Percentiles rank a stretch among this genome's conserved stretches.
Conservation (phyloP, 2,113 vertebrate genomes). For the Riparia riparia region DNA sequence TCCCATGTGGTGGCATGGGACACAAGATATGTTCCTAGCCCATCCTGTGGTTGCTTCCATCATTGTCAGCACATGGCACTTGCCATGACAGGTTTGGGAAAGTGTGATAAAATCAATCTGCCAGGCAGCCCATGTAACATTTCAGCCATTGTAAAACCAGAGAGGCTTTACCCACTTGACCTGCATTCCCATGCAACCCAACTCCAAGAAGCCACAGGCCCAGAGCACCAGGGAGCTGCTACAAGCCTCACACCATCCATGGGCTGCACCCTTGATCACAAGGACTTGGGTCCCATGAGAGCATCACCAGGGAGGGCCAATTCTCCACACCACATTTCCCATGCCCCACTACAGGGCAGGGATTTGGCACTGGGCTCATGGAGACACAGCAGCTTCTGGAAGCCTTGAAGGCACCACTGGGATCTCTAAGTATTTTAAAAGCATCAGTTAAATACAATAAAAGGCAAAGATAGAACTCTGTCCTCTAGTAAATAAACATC, state of each 20-base stretch:
- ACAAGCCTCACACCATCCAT: not conserved
- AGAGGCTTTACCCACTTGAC: not conserved
- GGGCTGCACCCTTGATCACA: not conserved
- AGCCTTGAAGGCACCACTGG: not conserved
- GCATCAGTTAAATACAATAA: not conserved
- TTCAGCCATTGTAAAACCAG: not conserved
- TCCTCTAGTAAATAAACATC: not conserved
- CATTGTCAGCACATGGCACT: too few species aligned
- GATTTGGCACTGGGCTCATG: not conserved
- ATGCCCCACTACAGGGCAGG: rapidly evolving
- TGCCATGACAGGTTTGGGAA: not conserved
- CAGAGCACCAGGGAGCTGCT: not conserved
- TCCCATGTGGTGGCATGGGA: not conserved
- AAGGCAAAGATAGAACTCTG: not conserved
- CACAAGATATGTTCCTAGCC: not conserved
- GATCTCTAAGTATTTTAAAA: not conserved
- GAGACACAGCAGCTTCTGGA: not conserved
- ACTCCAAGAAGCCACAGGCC: not conserved
- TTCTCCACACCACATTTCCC: not conserved
- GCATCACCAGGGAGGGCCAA: rapidly evolving
- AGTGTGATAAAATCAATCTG: not conserved
- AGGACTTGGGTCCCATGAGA: not conserved
- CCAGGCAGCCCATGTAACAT: not conserved
- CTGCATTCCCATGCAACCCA: not conserved
- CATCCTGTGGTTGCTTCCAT: not conserved